Evolutionary conservation across 2,797 vertebrate species (phyloP), one percentile per base, ranked within the genome.

Genomic region (Florisuga fusca): DNA sequence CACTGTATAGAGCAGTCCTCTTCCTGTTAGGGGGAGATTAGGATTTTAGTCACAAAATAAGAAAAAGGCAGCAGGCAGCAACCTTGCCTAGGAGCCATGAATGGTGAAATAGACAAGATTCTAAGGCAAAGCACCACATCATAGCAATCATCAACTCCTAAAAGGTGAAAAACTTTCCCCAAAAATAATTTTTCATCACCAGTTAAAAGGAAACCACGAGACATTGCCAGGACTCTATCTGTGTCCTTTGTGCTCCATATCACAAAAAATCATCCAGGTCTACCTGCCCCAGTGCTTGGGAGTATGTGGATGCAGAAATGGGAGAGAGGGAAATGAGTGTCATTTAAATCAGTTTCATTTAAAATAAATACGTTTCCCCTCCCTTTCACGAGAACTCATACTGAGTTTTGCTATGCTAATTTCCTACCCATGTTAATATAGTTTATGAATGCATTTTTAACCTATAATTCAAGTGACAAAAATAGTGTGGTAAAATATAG

Each of bases 371-470:
- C 17, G 13, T 31, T 45, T 7, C 26, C 10, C 3, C 6, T 78
- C 18, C 64, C 12, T 81, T 63, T 82, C 20, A 61, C n/a, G n/a
- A 89, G 36, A 55, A 16, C 17, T 89, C 1, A 13, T 25, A 58
- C 4, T 6, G 25, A 20, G 21, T 69, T 84, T 90, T 75, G 36
- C 14, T 43, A 9, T 1, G 1, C 75, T 91, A 22, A 81, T 58
- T 85, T 92, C 19, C 69, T 73, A 85, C 16, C 6, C 38, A 12
- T 1, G 1, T 58, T 78, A 88, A 61, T 57, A 81, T 22, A 72
- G 25, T 87, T 89, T 85, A 81, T 89, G 38, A 62, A 84, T 88
- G 43, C 13, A 69, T 81, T 91, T 91, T 72, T 72, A 95, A 76
- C 17, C 11, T 81, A 59, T 53, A 27, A 66, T 31, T 92, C 59